phyloP scores from a whole-genome alignment of 2,113 vertebrate species.

The Montifringilla adamsi region DNA sequence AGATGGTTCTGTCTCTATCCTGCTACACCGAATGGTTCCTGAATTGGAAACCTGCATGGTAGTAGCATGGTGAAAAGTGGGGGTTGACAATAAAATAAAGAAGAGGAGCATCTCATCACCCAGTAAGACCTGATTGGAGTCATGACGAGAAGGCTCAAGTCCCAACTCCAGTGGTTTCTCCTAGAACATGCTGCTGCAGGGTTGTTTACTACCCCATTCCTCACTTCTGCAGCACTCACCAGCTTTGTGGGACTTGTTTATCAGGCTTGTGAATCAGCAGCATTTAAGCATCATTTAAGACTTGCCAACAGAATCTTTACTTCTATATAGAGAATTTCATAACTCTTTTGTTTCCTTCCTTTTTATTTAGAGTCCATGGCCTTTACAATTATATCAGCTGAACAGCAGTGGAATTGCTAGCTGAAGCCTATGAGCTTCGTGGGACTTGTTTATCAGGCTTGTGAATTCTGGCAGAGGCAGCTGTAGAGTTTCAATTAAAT shows the following conservation, averaged over 20 bases:
- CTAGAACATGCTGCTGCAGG: neutral
- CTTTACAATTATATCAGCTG: neutral
- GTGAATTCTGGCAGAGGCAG: neutral
- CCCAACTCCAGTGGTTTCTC: neutral
- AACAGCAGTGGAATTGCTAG: neutral
- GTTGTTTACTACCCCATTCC: neutral
- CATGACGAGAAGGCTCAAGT: neutral
- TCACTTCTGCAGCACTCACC: neutral
- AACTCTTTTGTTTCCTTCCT: neutral
- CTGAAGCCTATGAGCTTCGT: neutral
- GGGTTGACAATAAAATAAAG: neutral
- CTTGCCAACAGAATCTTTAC: neutral
- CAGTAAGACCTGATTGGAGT: neutral
- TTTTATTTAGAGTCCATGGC: neutral
- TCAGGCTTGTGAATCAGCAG: neutral
- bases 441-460: neutral
- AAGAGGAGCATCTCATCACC: neutral
- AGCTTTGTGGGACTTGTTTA: neutral
- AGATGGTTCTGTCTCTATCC: neutral
- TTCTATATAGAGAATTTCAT: neutral
- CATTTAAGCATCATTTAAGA: neutral
- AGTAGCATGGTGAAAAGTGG: neutral
- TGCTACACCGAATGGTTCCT: neutral
- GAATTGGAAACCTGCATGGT: neutral
- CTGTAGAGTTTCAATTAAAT: slow-evolving; percentile 1